A percentile compares a stretch with the other conserved stretches of the same genome.
Conservation (phyloP, 2,113 vertebrate genomes). For the Gracilinanus agilis region DNA sequence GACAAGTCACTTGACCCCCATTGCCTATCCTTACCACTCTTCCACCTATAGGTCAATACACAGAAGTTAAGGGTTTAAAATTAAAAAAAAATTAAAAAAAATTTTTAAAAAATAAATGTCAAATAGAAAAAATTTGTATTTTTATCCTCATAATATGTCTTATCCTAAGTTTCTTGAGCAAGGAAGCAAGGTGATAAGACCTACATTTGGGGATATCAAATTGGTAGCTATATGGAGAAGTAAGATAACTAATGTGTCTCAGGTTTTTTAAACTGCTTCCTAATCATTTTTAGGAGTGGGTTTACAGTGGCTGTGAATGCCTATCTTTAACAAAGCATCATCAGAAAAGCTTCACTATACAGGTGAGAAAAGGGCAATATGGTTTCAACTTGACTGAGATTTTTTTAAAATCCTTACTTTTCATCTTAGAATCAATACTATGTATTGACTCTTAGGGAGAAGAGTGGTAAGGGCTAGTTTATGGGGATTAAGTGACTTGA, state of each 20-base stretch:
- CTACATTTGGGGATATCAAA: background rate
- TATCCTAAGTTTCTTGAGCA: background rate
- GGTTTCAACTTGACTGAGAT: background rate
- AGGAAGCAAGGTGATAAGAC: background rate
- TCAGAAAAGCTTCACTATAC: background rate
- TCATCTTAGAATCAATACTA: too few species aligned
- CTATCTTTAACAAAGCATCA: background rate
- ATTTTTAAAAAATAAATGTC: too few species aligned
- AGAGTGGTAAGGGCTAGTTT: too few species aligned
- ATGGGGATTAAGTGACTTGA: too few species aligned
- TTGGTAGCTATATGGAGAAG: background rate
- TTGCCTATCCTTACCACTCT: too few species aligned
- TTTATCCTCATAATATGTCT: background rate
- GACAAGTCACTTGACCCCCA: too few species aligned
- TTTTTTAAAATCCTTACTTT: background rate
- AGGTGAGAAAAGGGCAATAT: background rate
- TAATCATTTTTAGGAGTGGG: background rate
- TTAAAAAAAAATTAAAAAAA: too few species aligned
- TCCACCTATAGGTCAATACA: too few species aligned
- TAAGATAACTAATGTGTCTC: background rate
- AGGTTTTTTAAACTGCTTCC: background rate
- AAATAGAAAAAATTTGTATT: background rate
- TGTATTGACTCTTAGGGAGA: too few species aligned
- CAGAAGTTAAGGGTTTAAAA: too few species aligned
- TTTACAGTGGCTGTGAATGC: background rate